Evolutionary conservation across 1,140 invertebrate species (phyloP).

Genomic region (Pissodes strobi): DNA sequence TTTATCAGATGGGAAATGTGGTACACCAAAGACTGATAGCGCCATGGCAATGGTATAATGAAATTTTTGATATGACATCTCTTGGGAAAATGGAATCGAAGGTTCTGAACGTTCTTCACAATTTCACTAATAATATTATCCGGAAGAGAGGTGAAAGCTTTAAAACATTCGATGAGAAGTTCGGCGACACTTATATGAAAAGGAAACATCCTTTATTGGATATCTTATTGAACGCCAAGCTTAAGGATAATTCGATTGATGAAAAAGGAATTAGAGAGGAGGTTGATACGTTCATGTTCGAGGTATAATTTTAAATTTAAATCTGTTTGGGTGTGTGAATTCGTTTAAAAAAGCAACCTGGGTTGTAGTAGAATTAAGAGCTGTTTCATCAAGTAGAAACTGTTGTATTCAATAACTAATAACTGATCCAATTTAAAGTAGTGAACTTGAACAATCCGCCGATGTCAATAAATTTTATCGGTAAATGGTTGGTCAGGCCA

Average conservation of each 20-base stretch:
- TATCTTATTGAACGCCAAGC: slow-evolving; percentile 67
- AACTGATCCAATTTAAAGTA: too few species aligned
- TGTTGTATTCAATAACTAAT: too few species aligned
- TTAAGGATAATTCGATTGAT: slow-evolving; percentile 59
- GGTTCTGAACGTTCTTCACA: slow-evolving; percentile 3
- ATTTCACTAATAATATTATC: slow-evolving; percentile 57
- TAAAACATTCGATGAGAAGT: slow-evolving; percentile 18
- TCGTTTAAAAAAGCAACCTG: too few species aligned
- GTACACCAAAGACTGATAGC: background rate
- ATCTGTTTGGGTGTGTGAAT: too few species aligned
- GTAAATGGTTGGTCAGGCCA: too few species aligned
- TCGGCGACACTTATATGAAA: slow-evolving; percentile 46
- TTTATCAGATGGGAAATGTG: background rate
- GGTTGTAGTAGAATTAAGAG: too few species aligned
- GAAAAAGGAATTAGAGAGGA: slow-evolving; percentile 76
- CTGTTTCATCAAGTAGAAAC: too few species aligned
- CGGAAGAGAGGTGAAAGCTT: slow-evolving; percentile 25
- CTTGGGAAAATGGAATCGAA: background rate
- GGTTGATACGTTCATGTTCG: slow-evolving; percentile 84
- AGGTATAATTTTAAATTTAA: slow-evolving; percentile 52
- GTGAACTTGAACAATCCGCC: too few species aligned
- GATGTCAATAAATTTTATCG: too few species aligned
- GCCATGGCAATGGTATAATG: background rate
- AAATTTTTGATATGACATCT: background rate
- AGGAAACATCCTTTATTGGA: slow-evolving; percentile 79